A percentile compares a stretch with the other conserved stretches of the same genome.
These are phyloP conservation scores for Ophion ventricosus DNA, from an alignment of 2,888 invertebrate species.

Conservation along the genomic window DNA sequence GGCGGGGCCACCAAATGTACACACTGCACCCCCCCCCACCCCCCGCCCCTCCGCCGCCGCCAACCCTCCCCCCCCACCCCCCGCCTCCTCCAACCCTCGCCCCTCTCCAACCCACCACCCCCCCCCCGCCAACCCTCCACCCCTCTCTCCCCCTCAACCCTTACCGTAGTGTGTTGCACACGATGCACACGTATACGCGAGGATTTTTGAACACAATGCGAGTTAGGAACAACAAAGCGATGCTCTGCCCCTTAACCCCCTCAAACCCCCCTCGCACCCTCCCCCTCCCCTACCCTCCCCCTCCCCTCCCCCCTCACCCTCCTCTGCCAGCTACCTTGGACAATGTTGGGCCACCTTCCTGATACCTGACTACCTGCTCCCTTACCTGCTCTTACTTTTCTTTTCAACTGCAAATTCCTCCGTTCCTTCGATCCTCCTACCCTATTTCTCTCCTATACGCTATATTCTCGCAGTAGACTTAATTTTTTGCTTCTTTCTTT, in stretches of 20 bases:
- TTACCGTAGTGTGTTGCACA: no score
- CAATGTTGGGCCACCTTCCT: slow-evolving; percentile 18
- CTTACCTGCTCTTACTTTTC: slow-evolving; percentile 54
- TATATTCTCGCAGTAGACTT: neutral
- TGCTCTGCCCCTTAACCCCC: neutral
- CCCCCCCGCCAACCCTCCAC: no score
- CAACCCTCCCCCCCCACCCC: no score
- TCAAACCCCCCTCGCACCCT: slow-evolving; percentile 9
- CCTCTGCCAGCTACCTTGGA: no score
- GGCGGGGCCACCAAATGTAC: slow-evolving; percentile 75
- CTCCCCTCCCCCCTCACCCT: slow-evolving; percentile 11
- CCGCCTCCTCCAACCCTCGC: no score
- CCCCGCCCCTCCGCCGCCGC: no score
- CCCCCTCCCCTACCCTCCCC: no score
- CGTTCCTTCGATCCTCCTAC: slow-evolving; percentile 43
- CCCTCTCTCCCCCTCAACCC: no score
- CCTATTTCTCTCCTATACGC: slow-evolving; percentile 18
- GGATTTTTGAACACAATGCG: neutral
- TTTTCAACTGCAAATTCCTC: slow-evolving; percentile 54
- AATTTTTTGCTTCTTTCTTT: neutral
- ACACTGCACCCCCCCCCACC: neutral
- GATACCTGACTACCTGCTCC: slow-evolving; percentile 45
- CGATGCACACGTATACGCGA: slow-evolving; percentile 17
- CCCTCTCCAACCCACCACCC: no score
- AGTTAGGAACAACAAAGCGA: slow-evolving; percentile 42